A percentile compares a stretch with the other conserved stretches of the same genome.
phyloP scores from a whole-genome alignment of 2,888 invertebrate genomes.

The Malachius bipustulatus region DNA sequence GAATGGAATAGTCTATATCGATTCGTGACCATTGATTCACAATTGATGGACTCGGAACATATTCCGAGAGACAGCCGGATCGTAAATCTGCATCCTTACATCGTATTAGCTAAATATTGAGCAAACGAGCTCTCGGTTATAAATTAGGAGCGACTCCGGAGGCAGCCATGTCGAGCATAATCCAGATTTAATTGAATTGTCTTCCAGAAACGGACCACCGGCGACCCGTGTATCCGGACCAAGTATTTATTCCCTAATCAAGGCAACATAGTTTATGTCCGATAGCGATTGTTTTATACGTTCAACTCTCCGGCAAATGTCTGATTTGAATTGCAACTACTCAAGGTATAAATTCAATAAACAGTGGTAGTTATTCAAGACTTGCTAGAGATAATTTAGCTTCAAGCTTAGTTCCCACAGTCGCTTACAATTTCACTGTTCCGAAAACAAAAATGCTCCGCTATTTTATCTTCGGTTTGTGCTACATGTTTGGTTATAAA shows the following conservation, averaged over 20 bases:
- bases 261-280: constrained; percentile 35
- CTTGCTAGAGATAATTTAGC: constrained; percentile 30
- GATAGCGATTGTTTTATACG: constrained; percentile 31
- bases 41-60: too few relatives aligned
- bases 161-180: constrained; percentile 15
- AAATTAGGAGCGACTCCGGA: background rate
- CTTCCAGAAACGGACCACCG: constrained; percentile 32
- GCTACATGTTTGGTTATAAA: too few relatives aligned
- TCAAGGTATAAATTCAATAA: constrained; percentile 33
- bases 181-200: constrained; percentile 34
- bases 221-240: constrained; percentile 26
- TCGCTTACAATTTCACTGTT: too few relatives aligned
- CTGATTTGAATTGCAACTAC: constrained; percentile 35
- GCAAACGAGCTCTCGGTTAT: too few relatives aligned
- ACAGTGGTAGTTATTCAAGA: constrained; percentile 33
- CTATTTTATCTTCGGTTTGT: too few relatives aligned
- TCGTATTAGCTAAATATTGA: too few relatives aligned
- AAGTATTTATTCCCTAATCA: constrained; percentile 36
- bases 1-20: too few relatives aligned
- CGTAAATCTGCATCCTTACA: too few relatives aligned
- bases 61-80: too few relatives aligned
- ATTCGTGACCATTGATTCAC: too few relatives aligned
- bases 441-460: too few relatives aligned
- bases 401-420: constrained; percentile 21
- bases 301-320: constrained; percentile 26